These are phyloP conservation scores for Eupithecia exiguata DNA, from an alignment of 2,888 invertebrate species.

Conservation along the genomic window DNA sequence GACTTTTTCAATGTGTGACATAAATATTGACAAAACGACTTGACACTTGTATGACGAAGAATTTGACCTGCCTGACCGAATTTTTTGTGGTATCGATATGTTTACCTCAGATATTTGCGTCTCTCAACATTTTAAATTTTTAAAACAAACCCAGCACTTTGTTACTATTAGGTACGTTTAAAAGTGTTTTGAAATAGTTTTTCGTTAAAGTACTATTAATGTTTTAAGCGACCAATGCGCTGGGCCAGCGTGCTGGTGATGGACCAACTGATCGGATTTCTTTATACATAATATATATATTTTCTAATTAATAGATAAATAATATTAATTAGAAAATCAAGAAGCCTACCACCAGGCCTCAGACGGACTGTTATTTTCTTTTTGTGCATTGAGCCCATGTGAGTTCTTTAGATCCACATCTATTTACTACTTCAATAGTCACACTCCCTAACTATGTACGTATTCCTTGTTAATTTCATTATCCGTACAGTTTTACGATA, in stretches of 20 bases:
- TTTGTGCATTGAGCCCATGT: not conserved
- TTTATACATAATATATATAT: too few relatives aligned
- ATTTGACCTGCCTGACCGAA: constrained; percentile 12
- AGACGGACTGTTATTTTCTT: too few relatives aligned
- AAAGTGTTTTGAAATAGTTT: too few relatives aligned
- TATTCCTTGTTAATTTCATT: not conserved
- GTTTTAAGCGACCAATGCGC: too few relatives aligned
- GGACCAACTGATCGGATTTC: too few relatives aligned
- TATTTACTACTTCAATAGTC: not conserved
- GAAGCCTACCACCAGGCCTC: too few relatives aligned
- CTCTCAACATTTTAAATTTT: not conserved
- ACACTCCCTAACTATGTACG: not conserved
- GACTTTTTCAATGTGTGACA: constrained; percentile 16
- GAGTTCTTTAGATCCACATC: not conserved
- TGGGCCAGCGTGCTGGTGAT: too few relatives aligned
- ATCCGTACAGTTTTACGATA: too few relatives aligned
- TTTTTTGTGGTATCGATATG: not conserved
- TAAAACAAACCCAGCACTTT: not conserved
- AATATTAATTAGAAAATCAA: too few relatives aligned
- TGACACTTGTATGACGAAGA: constrained; percentile 14
- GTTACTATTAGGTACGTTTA: too few relatives aligned
- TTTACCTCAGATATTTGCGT: not conserved
- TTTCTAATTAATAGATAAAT: too few relatives aligned
- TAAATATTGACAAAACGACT: constrained; percentile 28
- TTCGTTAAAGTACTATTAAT: too few relatives aligned